A percentile compares a stretch with the other conserved stretches of the same genome.
phyloP scores from a whole-genome alignment of 2,797 vertebrate species.

The Hyperoplus immaculatus region DNA sequence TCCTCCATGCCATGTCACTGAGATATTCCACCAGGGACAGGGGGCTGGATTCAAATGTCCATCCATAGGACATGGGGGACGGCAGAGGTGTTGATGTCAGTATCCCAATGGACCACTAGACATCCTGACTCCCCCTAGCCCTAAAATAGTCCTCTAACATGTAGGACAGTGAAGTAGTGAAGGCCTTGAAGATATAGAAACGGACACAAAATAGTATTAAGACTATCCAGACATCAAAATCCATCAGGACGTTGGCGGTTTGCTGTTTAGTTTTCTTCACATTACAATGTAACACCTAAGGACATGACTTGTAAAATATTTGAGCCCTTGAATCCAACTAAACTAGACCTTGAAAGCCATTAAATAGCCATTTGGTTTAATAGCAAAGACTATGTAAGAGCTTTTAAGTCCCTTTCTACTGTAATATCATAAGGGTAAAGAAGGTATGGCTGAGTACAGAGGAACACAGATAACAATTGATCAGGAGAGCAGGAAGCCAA shows the following conservation, averaged over 20 bases:
- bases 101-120: conserved; percentile 36
- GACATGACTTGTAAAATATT: background rate
- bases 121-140: conserved; percentile 47
- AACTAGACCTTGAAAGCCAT: conserved; percentile 14
- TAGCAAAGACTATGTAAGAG: background rate
- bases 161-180: background rate
- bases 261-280: background rate
- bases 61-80: conserved; percentile 1
- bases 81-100: conserved; percentile 31
- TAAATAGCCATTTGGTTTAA: conserved; percentile 2
- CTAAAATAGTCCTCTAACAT: conserved; percentile 55
- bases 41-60: conserved; percentile 41
- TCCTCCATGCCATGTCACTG: conserved; percentile 38
- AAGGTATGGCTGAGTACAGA: conserved; percentile 1
- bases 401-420: background rate
- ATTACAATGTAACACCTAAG: background rate
- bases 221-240: background rate
- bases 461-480: conserved; percentile 18
- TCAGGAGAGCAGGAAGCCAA: conserved; percentile 1
- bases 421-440: background rate
- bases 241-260: conserved; percentile 4
- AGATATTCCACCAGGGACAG: conserved; percentile 32
- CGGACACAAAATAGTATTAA: background rate
- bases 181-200: conserved; percentile 1
- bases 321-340: background rate